A percentile compares a stretch with the other conserved stretches of the same genome.
These are phyloP conservation scores for Chionoecetes opilio DNA, from an alignment of 1,140 invertebrate genomes.

Conservation along the genomic window DNA sequence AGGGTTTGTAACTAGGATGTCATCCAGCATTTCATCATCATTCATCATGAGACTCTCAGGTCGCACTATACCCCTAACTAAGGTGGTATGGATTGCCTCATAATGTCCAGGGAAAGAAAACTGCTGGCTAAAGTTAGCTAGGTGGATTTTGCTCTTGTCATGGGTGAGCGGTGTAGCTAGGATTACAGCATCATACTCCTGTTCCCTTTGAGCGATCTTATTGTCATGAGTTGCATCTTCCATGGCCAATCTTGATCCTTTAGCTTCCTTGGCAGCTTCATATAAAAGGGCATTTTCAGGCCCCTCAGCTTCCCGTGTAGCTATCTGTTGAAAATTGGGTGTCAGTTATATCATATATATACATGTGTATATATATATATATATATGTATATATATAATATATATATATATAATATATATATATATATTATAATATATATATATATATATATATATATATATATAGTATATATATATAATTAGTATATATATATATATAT, in stretches of 20 bases:
- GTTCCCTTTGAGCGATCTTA: not conserved
- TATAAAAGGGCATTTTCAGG: no score
- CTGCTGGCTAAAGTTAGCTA: constrained; percentile 63
- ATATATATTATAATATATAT: no score
- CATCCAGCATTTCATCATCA: constrained; percentile 54
- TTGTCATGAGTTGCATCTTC: not conserved
- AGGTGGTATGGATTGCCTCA: constrained; percentile 58
- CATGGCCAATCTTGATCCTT: not conserved
- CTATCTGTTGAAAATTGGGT: not conserved
- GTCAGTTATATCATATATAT: not conserved
- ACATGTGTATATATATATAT: no score
- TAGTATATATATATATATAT: no score
- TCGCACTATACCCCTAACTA: constrained; percentile 55
- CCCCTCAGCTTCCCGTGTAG: not conserved
- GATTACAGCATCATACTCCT: constrained; percentile 68
- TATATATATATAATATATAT: no score
- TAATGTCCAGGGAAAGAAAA: constrained; percentile 62
- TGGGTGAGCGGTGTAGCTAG: constrained; percentile 64
- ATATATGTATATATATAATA: no score
- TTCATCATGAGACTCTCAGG: constrained; percentile 52
- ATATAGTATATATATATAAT: no score
- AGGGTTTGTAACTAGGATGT: constrained; percentile 66
- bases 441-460: no score
- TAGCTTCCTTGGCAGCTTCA: not conserved
- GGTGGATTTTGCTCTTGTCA: constrained; percentile 61